Evolutionary conservation across 2,888 invertebrate genomes (phyloP).

Genomic region (Bimastos eiseni): DNA sequence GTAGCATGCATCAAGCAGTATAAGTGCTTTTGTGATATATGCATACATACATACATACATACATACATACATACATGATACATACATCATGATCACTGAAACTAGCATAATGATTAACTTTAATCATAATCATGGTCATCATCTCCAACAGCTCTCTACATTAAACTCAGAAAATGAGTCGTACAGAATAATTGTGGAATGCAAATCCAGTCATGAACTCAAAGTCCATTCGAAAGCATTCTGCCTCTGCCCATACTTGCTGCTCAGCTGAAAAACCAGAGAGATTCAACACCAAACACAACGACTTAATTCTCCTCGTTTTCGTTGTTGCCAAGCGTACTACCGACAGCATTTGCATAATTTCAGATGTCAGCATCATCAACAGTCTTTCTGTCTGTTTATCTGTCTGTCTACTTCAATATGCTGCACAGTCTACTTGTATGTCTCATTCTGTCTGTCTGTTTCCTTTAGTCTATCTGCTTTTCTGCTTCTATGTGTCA

Average conservation of each 20-base stretch:
- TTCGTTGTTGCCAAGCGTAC: not conserved
- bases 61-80: no score
- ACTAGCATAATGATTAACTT: not conserved
- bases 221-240: not conserved
- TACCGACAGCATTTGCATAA: not conserved
- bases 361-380: not conserved
- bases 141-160: not conserved
- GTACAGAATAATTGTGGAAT: not conserved
- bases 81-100: no score
- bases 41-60: no score
- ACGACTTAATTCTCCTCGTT: not conserved
- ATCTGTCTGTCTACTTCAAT: not conserved
- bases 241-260: slow-evolving; percentile 2
- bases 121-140: not conserved
- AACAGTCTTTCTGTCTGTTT: not conserved
- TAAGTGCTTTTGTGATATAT: no score
- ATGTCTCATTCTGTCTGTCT: no score
- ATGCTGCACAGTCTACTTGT: no score
- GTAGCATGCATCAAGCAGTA: no score
- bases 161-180: not conserved
- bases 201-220: not conserved
- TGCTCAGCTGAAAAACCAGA: not conserved
- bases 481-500: no score
- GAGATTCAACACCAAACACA: not conserved
- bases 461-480: no score